phyloP scores from a whole-genome alignment of 2,113 vertebrate species.

The Sceloporus tristichus region DNA sequence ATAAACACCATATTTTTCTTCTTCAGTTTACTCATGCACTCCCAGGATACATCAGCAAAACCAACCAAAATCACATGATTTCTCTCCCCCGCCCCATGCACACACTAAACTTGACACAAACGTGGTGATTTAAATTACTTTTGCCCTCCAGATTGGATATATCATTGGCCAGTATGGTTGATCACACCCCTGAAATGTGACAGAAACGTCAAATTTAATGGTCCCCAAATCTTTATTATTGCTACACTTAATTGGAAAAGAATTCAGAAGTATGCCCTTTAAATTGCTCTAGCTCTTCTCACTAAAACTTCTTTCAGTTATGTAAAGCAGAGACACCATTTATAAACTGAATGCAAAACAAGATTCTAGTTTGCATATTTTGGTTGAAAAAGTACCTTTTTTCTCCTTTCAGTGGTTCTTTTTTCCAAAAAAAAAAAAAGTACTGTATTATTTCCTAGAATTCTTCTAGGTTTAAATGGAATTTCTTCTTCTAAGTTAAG shows the following conservation, averaged over 20 bases:
- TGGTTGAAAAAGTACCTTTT: constrained; percentile 73
- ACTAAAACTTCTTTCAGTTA: constrained; percentile 63
- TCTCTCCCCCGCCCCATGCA: neutral
- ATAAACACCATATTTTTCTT: constrained; percentile 74
- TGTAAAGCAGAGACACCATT: constrained; percentile 51
- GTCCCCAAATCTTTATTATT: constrained; percentile 57
- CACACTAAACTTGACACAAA: constrained; percentile 55
- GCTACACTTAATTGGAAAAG: constrained; percentile 59
- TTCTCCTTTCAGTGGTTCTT: constrained; percentile 34
- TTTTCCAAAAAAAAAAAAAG: neutral
- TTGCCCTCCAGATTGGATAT: constrained; percentile 74
- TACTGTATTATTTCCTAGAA: neutral
- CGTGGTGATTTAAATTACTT: constrained; percentile 70
- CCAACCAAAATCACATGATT: constrained; percentile 62
- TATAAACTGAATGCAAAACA: constrained; percentile 67
- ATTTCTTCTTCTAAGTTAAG: constrained; percentile 60
- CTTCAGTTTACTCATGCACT: constrained; percentile 66
- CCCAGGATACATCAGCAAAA: constrained; percentile 68
- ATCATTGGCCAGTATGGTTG: constrained; percentile 73
- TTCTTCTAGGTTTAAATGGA: neutral
- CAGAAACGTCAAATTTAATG: constrained; percentile 64
- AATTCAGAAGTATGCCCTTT: constrained; percentile 49
- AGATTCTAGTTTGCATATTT: constrained; percentile 74
- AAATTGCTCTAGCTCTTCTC: constrained; percentile 66
- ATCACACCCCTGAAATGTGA: constrained; percentile 69